Conservation (phyloP, 2,797 vertebrate genomes). For the Spondyliosoma cantharus region DNA sequence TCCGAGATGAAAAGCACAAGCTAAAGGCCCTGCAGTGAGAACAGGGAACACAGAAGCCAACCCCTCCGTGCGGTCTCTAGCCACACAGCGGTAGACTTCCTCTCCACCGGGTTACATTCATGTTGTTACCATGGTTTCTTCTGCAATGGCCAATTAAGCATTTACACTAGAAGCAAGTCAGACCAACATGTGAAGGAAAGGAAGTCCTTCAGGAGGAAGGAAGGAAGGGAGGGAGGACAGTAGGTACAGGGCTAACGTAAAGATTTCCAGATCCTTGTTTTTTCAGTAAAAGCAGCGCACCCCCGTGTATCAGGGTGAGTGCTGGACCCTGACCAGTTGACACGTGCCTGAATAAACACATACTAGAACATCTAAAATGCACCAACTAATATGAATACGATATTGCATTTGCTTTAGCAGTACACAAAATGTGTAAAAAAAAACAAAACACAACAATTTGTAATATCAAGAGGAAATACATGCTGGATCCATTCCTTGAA, state of each 20-base stretch:
- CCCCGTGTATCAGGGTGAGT: too few species aligned
- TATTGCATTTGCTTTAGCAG: background rate
- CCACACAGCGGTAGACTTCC: conserved; percentile 35
- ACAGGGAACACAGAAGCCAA: background rate
- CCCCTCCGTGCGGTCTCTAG: conserved; percentile 13
- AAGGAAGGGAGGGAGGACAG: background rate
- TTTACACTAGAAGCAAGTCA: conserved; percentile 66
- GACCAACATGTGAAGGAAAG: too few species aligned
- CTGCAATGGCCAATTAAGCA: conserved; percentile 72
- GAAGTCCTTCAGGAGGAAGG: background rate
- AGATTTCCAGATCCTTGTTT: conserved; percentile 6
- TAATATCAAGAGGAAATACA: background rate
- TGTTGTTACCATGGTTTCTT: conserved; percentile 70
- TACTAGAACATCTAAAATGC: too few species aligned
- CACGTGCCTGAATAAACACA: too few species aligned
- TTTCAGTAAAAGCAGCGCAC: background rate
- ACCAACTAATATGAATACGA: too few species aligned
- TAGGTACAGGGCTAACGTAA: background rate
- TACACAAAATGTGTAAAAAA: background rate
- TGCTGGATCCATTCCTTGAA: background rate
- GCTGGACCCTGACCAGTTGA: background rate
- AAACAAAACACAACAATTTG: background rate
- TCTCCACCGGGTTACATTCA: conserved; percentile 54
- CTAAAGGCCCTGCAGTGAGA: background rate
- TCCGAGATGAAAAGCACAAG: conserved; percentile 9